phyloP scores from a whole-genome alignment of 2,888 invertebrate genomes.

The Alloscopus bannaensis region DNA sequence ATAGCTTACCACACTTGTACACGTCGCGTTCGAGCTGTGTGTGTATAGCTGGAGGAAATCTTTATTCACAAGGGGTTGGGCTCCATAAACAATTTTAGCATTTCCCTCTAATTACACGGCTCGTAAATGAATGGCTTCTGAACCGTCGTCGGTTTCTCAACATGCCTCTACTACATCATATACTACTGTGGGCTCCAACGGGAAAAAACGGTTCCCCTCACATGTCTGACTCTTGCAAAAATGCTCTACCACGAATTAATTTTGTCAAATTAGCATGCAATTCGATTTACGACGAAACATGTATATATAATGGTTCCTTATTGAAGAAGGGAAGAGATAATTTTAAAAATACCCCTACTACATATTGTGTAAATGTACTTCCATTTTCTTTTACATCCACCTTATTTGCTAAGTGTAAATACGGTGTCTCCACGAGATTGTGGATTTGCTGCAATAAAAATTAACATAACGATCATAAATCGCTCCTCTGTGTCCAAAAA shows the following conservation, averaged over 20 bases:
- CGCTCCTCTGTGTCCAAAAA: too few relatives aligned
- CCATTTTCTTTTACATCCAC: too few relatives aligned
- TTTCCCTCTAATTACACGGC: slow-evolving; percentile 46
- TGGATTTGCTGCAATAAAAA: too few relatives aligned
- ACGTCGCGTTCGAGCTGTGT: neutral
- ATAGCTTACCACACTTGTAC: slow-evolving; percentile 1
- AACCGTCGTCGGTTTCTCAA: slow-evolving; percentile 17
- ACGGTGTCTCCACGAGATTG: too few relatives aligned
- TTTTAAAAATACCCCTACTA: neutral
- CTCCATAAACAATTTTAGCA: slow-evolving; percentile 44
- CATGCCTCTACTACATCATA: too few relatives aligned
- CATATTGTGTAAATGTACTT: too few relatives aligned
- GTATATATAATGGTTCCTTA: slow-evolving; percentile 33
- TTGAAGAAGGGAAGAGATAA: slow-evolving; percentile 1
- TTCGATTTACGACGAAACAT: slow-evolving; percentile 43
- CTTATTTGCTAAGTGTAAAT: too few relatives aligned
- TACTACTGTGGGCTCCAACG: too few relatives aligned
- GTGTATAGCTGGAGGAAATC: slow-evolving; percentile 25
- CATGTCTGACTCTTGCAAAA: neutral
- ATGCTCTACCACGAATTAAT: slow-evolving; percentile 40
- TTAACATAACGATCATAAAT: too few relatives aligned
- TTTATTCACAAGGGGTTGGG: slow-evolving; percentile 42
- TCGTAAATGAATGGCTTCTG: slow-evolving; percentile 50
- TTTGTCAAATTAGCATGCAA: slow-evolving; percentile 43
- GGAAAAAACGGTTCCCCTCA: neutral